phyloP scores from a whole-genome alignment of 1,140 invertebrate species.

The Cylas formicarius region DNA sequence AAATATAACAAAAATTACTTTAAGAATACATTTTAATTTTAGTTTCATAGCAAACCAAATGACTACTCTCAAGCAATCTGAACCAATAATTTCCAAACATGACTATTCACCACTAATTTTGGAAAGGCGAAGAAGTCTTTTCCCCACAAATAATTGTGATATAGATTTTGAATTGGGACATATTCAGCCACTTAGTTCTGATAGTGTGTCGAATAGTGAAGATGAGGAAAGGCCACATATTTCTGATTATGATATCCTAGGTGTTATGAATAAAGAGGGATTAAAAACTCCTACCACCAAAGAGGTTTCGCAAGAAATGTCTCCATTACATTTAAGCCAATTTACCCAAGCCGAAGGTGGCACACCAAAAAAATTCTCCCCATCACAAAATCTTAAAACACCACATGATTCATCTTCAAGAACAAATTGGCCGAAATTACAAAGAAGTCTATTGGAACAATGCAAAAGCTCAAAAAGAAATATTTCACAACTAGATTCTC shows the following conservation, averaged over 20 bases:
- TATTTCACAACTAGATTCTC: conserved; percentile 15
- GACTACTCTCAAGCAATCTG: neutral
- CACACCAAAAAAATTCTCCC: conserved; percentile 37
- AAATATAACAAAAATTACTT: conserved; percentile 4
- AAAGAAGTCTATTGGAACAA: conserved; percentile 29
- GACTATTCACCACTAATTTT: conserved; percentile 12
- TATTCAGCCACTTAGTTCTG: conserved; percentile 28
- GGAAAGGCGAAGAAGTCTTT: conserved; percentile 13
- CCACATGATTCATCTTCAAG: conserved; percentile 43
- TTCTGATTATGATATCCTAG: conserved; percentile 18
- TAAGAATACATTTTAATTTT: no score
- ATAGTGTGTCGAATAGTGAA: conserved; percentile 14
- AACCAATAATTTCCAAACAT: conserved; percentile 6
- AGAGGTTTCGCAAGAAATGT: conserved; percentile 17
- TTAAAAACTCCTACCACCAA: conserved; percentile 12
- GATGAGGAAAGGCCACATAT: conserved; percentile 6
- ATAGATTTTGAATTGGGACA: conserved; percentile 28
- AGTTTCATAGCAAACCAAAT: conserved; percentile 11
- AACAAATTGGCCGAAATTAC: conserved; percentile 25
- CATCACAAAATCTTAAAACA: conserved; percentile 46
- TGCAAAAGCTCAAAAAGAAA: conserved; percentile 21
- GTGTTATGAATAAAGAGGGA: conserved; percentile 16
- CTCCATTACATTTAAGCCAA: conserved; percentile 18
- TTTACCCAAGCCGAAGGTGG: conserved; percentile 7
- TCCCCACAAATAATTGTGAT: conserved; percentile 11